Evolutionary conservation across 1,140 invertebrate species (phyloP).

Genomic region (Tribolium castaneum): DNA sequence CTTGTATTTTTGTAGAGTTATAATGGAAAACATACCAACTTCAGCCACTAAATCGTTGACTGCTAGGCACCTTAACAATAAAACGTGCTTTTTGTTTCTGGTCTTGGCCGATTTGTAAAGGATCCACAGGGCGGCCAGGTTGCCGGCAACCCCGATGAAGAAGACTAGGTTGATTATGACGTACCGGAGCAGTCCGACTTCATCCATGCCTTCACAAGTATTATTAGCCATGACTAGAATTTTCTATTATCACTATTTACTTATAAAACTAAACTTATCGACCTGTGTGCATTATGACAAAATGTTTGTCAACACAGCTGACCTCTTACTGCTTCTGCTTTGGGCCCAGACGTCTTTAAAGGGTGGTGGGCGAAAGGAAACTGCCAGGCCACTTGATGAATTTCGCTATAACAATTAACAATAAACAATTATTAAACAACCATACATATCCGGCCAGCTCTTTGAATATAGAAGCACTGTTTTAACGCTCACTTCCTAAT

Average conservation of each 20-base stretch:
- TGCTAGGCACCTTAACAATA: slow-evolving; percentile 82
- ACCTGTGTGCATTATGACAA: slow-evolving; percentile 36
- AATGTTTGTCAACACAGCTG: slow-evolving; percentile 33
- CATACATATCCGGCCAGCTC: slow-evolving; percentile 7
- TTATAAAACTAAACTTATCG: slow-evolving; percentile 21
- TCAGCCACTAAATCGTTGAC: slow-evolving; percentile 83
- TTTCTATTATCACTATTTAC: slow-evolving; percentile 34
- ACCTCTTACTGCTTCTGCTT: slow-evolving; percentile 1
- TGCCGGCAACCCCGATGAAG: slow-evolving; percentile 70
- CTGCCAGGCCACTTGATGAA: slow-evolving; percentile 14
- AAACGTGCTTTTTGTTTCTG: slow-evolving; percentile 81
- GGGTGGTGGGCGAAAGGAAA: slow-evolving; percentile 4
- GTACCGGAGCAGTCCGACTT: slow-evolving; percentile 1
- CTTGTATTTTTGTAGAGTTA: slow-evolving; percentile 71
- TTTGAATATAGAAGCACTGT: slow-evolving; percentile 6
- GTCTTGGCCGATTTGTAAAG: slow-evolving; percentile 70
- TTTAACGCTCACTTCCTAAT: slow-evolving; percentile 5
- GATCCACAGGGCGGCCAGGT: slow-evolving; percentile 71
- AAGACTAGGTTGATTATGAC: slow-evolving; percentile 62
- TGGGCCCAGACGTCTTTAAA: background rate
- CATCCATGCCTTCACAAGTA: slow-evolving; percentile 26
- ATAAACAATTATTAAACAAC: slow-evolving; percentile 25
- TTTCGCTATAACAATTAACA: slow-evolving; percentile 24
- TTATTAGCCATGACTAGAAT: slow-evolving; percentile 33
- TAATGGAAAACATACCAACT: slow-evolving; percentile 72